phyloP scores from a whole-genome alignment of 2,888 invertebrate genomes.

The Neria commutata region DNA sequence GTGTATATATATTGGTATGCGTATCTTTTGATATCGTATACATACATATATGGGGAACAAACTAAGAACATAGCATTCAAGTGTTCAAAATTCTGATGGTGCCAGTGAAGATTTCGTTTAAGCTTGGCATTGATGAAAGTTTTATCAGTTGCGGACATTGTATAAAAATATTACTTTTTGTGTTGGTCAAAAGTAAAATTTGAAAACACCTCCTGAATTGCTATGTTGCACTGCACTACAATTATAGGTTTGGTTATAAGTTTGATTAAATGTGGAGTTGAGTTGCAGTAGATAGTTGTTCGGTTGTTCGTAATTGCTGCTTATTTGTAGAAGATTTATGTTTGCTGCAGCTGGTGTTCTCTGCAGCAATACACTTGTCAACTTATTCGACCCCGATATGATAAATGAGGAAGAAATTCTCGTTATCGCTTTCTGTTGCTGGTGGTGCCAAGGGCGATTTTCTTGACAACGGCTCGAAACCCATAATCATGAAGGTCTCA shows the following conservation, averaged over 20 bases:
- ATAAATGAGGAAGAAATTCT: conserved; percentile 65
- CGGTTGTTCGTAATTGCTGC: neutral
- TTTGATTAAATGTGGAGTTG: neutral
- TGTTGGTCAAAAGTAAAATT: too few relatives aligned
- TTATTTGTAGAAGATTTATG: neutral
- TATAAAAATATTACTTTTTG: too few relatives aligned
- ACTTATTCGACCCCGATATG: conserved; percentile 58
- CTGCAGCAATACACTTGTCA: conserved; percentile 26
- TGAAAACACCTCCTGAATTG: too few relatives aligned
- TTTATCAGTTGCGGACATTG: too few relatives aligned
- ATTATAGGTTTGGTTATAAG: neutral
- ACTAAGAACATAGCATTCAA: neutral
- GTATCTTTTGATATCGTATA: conserved; percentile 6
- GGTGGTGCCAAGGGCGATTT: conserved; percentile 76
- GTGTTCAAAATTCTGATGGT: too few relatives aligned
- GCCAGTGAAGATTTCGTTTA: too few relatives aligned
- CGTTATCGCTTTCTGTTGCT: conserved; percentile 66
- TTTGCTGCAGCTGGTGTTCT: neutral
- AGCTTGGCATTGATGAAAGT: too few relatives aligned
- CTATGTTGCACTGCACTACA: too few relatives aligned
- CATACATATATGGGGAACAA: too few relatives aligned
- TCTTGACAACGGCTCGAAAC: conserved; percentile 87
- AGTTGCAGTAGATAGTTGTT: neutral
- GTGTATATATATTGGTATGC: neutral
- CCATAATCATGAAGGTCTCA: conserved; percentile 96